phyloP scores from a whole-genome alignment of 2,888 invertebrate species.

The Odontomyia ornata region DNA sequence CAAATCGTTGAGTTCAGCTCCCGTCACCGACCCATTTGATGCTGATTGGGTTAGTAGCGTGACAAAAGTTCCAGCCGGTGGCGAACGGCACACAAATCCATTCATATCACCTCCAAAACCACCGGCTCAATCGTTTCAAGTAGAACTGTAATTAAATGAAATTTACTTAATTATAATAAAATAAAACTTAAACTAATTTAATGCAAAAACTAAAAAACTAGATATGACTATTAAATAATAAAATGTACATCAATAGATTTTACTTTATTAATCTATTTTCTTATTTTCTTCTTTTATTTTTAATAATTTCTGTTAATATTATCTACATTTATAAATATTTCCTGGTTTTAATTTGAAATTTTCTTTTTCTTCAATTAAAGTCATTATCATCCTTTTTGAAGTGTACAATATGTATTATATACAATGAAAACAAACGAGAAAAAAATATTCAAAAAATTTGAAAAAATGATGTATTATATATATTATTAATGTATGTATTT shows the following conservation, averaged over 20 bases:
- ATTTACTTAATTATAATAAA: constrained; percentile 18
- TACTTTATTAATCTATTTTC: constrained; percentile 11
- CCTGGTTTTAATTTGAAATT: not conserved
- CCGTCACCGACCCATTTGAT: constrained; percentile 78
- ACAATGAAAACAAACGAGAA: not conserved
- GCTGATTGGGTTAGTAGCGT: constrained; percentile 82
- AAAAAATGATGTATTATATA: constrained; percentile 35
- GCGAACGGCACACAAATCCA: constrained; percentile 63
- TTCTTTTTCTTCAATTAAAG: not conserved
- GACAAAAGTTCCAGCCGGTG: constrained; percentile 65
- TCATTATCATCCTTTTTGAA: not conserved
- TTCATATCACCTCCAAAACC: constrained; percentile 65
- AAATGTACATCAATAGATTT: not conserved
- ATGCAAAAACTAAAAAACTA: constrained; percentile 4
- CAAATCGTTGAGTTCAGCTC: constrained; percentile 68
- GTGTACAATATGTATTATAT: constrained; percentile 43
- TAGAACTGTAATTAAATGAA: constrained; percentile 60
- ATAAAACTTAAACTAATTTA: constrained; percentile 34
- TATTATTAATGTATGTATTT: constrained; percentile 22
- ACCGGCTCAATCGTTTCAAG: constrained; percentile 64
- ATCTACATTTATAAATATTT: not conserved
- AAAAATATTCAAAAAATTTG: not conserved
- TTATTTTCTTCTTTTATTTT: too few relatives aligned
- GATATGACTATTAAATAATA: constrained; percentile 5
- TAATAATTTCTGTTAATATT: constrained; percentile 6